These are phyloP conservation scores for Sinocyclocheilus grahami DNA, from an alignment of 2,113 vertebrate species.

Conservation along the genomic window DNA sequence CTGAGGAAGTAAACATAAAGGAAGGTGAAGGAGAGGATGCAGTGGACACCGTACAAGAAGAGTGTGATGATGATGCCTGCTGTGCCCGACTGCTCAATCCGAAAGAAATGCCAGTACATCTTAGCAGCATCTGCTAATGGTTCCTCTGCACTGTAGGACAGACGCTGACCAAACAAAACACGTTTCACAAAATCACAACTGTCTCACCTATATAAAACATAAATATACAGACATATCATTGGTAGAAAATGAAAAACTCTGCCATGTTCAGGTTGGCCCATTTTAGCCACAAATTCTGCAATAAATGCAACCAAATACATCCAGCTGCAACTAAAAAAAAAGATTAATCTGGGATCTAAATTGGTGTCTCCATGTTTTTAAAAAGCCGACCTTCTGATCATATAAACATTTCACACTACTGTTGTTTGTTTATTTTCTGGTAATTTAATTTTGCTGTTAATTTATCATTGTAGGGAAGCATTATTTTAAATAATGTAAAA, in stretches of 20 bases:
- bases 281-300: background rate
- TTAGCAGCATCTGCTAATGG: constrained; percentile 89
- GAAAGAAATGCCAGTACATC: constrained; percentile 88
- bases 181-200: background rate
- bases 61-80: constrained; percentile 82
- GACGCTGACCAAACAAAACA: constrained; percentile 68
- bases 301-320: too few species aligned
- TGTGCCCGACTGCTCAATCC: constrained; percentile 76
- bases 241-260: background rate
- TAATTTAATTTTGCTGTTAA: too few species aligned
- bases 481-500: too few species aligned
- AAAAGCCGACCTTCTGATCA: too few species aligned
- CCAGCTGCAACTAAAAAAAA: too few species aligned
- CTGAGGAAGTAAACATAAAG: constrained; percentile 86
- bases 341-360: too few species aligned
- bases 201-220: background rate
- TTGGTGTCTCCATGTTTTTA: too few species aligned
- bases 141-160: constrained; percentile 76
- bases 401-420: too few species aligned
- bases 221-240: background rate
- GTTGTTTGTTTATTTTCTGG: too few species aligned
- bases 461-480: too few species aligned
- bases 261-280: background rate
- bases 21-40: constrained; percentile 80
- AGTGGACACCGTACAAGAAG: constrained; percentile 79